Conservation (phyloP, 2,797 vertebrate genomes). For the Halcyon badia region DNA sequence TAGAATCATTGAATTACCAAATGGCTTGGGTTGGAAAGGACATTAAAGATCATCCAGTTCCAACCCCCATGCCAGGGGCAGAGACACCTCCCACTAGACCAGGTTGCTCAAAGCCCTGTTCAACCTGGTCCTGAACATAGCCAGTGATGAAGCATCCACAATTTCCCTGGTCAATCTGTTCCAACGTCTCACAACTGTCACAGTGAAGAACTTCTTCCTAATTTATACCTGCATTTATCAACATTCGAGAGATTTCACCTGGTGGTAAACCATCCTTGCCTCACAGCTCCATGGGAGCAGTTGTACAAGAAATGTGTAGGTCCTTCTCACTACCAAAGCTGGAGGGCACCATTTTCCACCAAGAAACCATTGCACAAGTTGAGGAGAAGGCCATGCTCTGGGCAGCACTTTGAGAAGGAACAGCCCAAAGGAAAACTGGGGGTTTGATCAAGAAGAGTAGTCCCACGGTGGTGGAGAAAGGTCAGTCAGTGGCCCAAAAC, state of each 20-base stretch:
- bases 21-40: too few species aligned
- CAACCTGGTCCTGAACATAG: too few species aligned
- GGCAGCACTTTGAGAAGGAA: not conserved
- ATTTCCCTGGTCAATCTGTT: too few species aligned
- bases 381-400: not conserved
- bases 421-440: not conserved
- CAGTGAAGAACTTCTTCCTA: too few species aligned
- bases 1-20: too few species aligned
- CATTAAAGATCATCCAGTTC: too few species aligned
- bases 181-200: too few species aligned
- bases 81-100: too few species aligned
- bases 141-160: too few species aligned
- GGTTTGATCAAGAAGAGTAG: not conserved
- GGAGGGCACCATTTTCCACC: not conserved
- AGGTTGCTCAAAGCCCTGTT: too few species aligned
- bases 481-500: not conserved
- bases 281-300: not conserved
- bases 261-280: not conserved
- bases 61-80: too few species aligned
- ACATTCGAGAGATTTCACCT: accelerated
- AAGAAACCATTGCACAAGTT: not conserved
- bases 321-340: not conserved
- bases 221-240: not conserved
- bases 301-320: not conserved
- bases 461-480: not conserved